Evolutionary conservation across 2,113 vertebrate species (phyloP).

Genomic region (Ptilorrhoa leucosticta): DNA sequence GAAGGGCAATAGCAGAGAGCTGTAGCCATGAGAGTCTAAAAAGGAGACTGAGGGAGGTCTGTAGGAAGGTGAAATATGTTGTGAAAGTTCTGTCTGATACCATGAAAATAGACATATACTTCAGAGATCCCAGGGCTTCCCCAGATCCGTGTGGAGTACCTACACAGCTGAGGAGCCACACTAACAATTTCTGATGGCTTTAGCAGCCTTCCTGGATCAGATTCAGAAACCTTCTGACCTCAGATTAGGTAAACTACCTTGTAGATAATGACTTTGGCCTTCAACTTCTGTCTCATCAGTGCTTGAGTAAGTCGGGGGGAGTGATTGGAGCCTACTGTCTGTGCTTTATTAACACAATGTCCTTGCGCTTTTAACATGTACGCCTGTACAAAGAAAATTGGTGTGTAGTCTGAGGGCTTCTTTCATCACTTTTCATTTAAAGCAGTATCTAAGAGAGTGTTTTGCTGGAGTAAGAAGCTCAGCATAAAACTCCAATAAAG

Average conservation of each 20-base stretch:
- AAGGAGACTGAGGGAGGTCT: neutral
- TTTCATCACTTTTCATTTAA: neutral
- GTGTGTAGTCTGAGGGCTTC: neutral
- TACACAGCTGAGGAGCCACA: neutral
- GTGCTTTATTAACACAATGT: neutral
- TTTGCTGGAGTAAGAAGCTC: neutral
- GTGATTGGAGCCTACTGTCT: neutral
- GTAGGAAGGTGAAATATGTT: neutral
- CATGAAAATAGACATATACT: neutral
- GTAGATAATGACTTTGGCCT: neutral
- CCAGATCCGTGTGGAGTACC: neutral
- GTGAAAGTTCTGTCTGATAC: neutral
- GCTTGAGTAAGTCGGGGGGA: neutral
- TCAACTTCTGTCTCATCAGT: neutral
- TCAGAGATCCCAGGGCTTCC: neutral
- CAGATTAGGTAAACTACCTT: neutral
- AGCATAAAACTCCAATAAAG: neutral
- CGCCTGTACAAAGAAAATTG: neutral
- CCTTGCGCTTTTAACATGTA: neutral
- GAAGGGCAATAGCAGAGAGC: neutral
- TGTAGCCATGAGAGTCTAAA: neutral
- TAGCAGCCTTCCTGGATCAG: neutral
- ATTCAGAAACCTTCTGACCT: neutral
- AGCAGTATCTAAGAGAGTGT: neutral
- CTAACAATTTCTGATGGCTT: neutral